A percentile compares a stretch with the other conserved stretches of the same genome.
Evolutionary conservation across 1,140 invertebrate genomes (phyloP).

Genomic region (Psilanteris sp.): DNA sequence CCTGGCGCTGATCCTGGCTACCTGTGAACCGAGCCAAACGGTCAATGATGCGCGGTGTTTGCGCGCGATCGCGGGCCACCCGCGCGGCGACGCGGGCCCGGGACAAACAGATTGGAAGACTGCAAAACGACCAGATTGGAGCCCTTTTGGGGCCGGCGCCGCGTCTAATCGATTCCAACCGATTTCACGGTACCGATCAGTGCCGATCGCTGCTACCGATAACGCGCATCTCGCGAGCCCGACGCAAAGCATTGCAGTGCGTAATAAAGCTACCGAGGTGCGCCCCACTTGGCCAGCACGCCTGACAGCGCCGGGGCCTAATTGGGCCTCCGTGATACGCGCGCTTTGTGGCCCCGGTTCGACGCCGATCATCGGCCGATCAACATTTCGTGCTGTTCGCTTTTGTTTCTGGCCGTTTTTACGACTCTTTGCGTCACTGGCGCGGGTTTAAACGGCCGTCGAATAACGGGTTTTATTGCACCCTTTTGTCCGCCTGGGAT

Average conservation of each 20-base stretch:
- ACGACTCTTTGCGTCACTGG: too few species aligned
- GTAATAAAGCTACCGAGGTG: constrained; percentile 77
- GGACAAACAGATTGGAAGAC: constrained; percentile 1
- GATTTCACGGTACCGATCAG: too few species aligned
- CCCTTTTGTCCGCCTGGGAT: too few species aligned
- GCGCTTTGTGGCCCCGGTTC: too few species aligned
- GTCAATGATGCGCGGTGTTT: constrained; percentile 60
- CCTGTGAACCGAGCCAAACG: constrained; percentile 63
- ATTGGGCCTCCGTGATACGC: constrained; percentile 76
- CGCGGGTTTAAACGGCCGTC: too few species aligned
- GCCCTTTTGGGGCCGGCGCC: constrained; percentile 6
- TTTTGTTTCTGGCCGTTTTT: too few species aligned
- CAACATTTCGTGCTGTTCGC: too few species aligned
- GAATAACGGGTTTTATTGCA: too few species aligned
- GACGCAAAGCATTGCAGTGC: constrained; percentile 67
- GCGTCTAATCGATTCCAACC: too few species aligned
- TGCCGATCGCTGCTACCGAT: too few species aligned
- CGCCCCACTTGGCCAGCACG: constrained; percentile 73
- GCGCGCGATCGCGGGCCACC: constrained; percentile 24
- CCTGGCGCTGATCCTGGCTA: constrained; percentile 66
- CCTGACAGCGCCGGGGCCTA: constrained; percentile 74
- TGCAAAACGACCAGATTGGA: neutral
- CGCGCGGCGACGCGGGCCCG: constrained; percentile 19
- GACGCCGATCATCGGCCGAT: too few species aligned
- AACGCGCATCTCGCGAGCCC: too few species aligned